Evolutionary conservation across 53 echinoderm and acorn worm genomes (phyloP).

Genomic region (Actinopyga echinites): DNA sequence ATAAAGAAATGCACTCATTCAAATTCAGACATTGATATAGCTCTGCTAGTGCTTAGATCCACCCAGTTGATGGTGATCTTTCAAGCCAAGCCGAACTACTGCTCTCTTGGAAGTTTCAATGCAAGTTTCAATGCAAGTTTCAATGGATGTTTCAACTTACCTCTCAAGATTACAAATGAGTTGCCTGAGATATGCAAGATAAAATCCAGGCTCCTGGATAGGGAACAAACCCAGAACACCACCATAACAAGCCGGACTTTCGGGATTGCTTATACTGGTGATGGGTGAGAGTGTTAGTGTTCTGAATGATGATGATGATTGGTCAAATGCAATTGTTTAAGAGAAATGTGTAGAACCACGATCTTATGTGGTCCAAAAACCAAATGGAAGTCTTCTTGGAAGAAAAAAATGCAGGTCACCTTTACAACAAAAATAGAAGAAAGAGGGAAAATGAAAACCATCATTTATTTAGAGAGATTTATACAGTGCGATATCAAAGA

Average conservation of each 20-base stretch:
- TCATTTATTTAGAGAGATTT: no score
- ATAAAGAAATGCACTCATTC: conserved; percentile 7
- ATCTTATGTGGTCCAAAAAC: neutral
- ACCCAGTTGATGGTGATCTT: neutral
- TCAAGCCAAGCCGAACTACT: conserved; percentile 21
- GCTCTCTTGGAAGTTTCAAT: neutral
- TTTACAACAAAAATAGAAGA: no score
- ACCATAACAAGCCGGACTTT: neutral
- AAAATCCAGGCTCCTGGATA: neutral
- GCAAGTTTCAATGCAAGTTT: no score
- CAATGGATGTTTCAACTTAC: no score
- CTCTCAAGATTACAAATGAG: neutral
- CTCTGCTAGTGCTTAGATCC: conserved; percentile 2
- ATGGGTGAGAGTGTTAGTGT: neutral
- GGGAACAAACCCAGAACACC: neutral
- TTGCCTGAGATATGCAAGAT: no score
- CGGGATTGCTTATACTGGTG: neutral
- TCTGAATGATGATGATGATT: neutral
- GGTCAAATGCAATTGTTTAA: conserved; percentile 3
- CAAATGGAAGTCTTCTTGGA: neutral
- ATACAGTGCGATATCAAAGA: no score
- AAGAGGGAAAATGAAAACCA: no score
- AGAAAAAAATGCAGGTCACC: no score
- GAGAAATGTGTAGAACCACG: conserved; percentile 5
- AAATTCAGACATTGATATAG: conserved; percentile 14